A percentile compares a stretch with the other conserved stretches of the same genome.
Conservation (phyloP, 2,888 invertebrate genomes). For the Tupiocoris notatus region DNA sequence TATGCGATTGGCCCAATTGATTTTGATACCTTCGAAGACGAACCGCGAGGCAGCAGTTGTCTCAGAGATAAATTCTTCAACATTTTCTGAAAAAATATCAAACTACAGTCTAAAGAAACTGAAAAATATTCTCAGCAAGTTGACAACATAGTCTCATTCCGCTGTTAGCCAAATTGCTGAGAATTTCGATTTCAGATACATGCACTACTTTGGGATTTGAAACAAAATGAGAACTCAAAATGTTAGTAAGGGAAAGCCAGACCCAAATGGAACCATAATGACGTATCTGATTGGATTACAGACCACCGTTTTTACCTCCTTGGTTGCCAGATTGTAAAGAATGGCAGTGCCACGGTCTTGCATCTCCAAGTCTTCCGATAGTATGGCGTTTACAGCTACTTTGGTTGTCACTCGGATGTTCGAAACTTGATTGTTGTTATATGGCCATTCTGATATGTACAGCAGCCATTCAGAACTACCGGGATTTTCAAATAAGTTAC, state of each 20-base stretch:
- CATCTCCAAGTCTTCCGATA: slow-evolving; percentile 68
- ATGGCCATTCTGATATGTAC: slow-evolving; percentile 90
- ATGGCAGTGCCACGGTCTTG: slow-evolving; percentile 83
- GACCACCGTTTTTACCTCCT: slow-evolving; percentile 97
- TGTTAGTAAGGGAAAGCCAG: not conserved
- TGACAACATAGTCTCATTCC: too few species aligned
- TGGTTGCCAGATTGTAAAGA: slow-evolving; percentile 86
- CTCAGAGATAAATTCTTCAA: slow-evolving; percentile 46
- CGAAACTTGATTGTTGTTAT: slow-evolving; percentile 71
- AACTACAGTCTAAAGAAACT: not conserved
- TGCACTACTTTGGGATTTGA: too few species aligned
- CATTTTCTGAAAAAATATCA: slow-evolving; percentile 46
- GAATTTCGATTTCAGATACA: too few species aligned
- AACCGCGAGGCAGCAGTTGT: slow-evolving; percentile 45
- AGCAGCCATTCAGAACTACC: slow-evolving; percentile 89
- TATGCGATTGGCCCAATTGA: slow-evolving; percentile 10
- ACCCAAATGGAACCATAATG: not conserved
- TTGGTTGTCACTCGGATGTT: slow-evolving; percentile 89
- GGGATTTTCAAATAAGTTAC: slow-evolving; percentile 85
- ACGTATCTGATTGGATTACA: slow-evolving; percentile 61
- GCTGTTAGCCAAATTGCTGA: too few species aligned
- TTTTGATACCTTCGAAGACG: slow-evolving; percentile 45
- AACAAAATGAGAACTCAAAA: too few species aligned
- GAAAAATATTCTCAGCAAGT: too few species aligned
- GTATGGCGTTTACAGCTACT: slow-evolving; percentile 80